A percentile compares a stretch with the other conserved stretches of the same genome.
These are phyloP conservation scores for Procavia capensis DNA, from an alignment of 2,113 vertebrate genomes.

Conservation along the genomic window DNA sequence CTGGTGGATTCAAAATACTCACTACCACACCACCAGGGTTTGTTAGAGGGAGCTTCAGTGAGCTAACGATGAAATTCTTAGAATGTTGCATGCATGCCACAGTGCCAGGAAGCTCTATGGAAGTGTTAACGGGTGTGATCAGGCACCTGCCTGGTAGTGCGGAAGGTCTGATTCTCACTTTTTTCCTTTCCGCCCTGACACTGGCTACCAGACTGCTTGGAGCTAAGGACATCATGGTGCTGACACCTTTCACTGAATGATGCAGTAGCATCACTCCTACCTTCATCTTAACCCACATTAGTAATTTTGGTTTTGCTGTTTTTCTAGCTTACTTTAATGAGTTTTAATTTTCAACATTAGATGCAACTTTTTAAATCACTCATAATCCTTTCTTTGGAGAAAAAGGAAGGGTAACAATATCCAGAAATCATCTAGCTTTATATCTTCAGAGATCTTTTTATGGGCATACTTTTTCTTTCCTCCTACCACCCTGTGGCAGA, in stretches of 20 bases:
- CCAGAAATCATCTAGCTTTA: neutral
- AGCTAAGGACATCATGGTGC: neutral
- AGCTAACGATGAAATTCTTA: neutral
- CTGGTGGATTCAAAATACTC: too few species aligned
- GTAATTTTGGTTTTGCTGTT: neutral
- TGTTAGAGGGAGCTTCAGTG: neutral
- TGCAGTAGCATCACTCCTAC: neutral
- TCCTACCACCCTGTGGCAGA: neutral
- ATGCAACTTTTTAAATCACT: neutral
- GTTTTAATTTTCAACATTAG: neutral
- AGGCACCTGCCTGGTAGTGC: too few species aligned
- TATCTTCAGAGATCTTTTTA: neutral
- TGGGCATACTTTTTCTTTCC: neutral
- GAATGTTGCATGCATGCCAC: neutral
- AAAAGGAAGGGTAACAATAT: neutral
- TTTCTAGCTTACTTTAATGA: neutral
- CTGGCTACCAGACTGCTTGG: neutral
- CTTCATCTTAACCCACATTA: neutral
- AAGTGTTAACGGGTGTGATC: neutral
- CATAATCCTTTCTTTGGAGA: neutral
- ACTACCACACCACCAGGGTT: too few species aligned
- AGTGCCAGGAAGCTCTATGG: neutral
- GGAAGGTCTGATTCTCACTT: rapidly evolving
- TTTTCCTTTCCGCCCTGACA: neutral
- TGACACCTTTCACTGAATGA: neutral